phyloP scores from a whole-genome alignment of 2,113 vertebrate genomes.

The Scomber colias region DNA sequence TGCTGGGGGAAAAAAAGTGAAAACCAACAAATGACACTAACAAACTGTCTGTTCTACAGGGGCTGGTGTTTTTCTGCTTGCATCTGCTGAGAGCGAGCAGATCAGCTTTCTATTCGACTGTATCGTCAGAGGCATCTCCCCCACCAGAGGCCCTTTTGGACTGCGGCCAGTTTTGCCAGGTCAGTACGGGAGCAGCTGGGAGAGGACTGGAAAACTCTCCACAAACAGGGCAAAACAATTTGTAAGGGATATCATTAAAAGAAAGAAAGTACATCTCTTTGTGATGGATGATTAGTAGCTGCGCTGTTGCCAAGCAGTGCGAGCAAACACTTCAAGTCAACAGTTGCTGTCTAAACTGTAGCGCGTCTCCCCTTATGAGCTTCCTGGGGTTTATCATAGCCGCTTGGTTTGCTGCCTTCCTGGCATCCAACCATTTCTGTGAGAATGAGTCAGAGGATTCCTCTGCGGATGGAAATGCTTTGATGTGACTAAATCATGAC shows the following conservation, averaged over 20 bases:
- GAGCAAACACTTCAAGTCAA: constrained; percentile 36
- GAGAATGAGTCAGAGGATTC: constrained; percentile 56
- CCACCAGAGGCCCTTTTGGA: constrained; percentile 92
- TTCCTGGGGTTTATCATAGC: constrained; percentile 36
- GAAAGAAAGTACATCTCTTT: not conserved
- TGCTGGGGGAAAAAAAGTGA: not conserved
- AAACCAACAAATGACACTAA: constrained; percentile 10
- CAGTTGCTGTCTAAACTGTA: constrained; percentile 20
- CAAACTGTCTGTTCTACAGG: constrained; percentile 83
- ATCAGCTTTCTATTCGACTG: constrained; percentile 99
- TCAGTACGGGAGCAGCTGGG: constrained; percentile 74
- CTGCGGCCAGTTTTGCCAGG: constrained; percentile 93
- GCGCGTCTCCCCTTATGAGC: constrained; percentile 10
- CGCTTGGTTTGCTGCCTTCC: constrained; percentile 35
- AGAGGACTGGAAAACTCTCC: not conserved
- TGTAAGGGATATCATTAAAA: not conserved
- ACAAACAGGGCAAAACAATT: not conserved
- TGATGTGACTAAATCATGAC: constrained; percentile 60
- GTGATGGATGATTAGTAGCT: not conserved
- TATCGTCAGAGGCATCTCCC: constrained; percentile 94
- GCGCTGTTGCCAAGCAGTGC: constrained; percentile 15
- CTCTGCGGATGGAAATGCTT: constrained; percentile 38
- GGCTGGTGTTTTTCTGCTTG: constrained; percentile 96
- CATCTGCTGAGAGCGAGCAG: constrained; percentile 92
- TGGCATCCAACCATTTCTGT: constrained; percentile 57